Conservation (phyloP, 1,140 invertebrate genomes). For the Fragariocoptes setiger region DNA sequence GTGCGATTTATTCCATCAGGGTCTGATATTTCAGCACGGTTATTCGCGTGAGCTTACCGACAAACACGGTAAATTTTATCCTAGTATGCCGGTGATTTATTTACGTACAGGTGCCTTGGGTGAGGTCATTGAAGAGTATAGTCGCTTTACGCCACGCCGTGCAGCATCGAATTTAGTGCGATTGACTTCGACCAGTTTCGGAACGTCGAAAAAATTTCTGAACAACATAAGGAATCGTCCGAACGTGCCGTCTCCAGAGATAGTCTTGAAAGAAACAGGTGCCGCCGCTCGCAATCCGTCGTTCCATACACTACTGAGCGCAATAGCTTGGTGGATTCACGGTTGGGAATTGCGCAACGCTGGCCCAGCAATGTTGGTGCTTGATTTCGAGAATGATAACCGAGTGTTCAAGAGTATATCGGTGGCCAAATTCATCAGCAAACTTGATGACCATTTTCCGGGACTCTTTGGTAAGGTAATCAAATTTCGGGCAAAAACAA, state of each 20-base stretch:
- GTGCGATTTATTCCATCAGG: not conserved
- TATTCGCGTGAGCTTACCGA: not conserved
- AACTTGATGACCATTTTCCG: not conserved
- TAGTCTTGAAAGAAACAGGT: not conserved
- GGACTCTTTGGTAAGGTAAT: not conserved
- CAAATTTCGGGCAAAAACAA: not conserved
- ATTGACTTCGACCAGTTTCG: not conserved
- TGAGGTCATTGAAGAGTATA: not conserved
- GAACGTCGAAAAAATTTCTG: not conserved
- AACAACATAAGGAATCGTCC: not conserved
- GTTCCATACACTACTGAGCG: not conserved
- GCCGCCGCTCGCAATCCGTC: no score
- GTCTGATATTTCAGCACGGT: not conserved
- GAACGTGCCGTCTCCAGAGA: not conserved
- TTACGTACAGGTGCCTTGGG: not conserved
- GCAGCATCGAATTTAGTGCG: not conserved
- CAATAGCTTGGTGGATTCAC: not conserved
- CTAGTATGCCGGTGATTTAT: not conserved
- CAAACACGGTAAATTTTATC: not conserved
- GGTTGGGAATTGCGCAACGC: not conserved
- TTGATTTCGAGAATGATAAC: not conserved
- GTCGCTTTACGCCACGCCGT: not conserved
- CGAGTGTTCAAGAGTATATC: not conserved
- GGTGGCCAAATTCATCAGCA: not conserved
- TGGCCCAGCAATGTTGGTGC: not conserved